Conservation (phyloP, 2,888 invertebrate species). For the Lycophotia porphyrea region DNA sequence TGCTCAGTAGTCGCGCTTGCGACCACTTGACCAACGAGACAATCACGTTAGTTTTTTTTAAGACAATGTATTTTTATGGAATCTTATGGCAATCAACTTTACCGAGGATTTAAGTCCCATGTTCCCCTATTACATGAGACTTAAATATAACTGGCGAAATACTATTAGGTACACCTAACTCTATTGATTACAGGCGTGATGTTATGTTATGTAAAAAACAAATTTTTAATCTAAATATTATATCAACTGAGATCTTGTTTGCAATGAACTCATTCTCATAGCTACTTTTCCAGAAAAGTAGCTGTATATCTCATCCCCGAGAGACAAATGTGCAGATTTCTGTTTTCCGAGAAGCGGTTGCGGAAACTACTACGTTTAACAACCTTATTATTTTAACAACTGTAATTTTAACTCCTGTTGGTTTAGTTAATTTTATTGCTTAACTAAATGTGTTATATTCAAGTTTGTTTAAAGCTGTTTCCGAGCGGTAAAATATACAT, state of each 20-base stretch:
- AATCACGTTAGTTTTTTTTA: too few relatives aligned
- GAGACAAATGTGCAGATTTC: slow-evolving; percentile 26
- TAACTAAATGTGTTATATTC: not conserved
- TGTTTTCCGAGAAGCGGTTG: not conserved
- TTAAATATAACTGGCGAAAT: too few relatives aligned
- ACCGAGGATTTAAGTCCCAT: too few relatives aligned
- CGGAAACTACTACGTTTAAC: not conserved
- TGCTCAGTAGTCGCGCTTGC: too few relatives aligned
- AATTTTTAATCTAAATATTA: too few relatives aligned
- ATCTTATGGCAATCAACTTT: too few relatives aligned
- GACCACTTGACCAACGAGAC: too few relatives aligned
- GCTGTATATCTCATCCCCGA: not conserved
- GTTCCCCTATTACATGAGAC: too few relatives aligned
- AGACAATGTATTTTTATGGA: too few relatives aligned
- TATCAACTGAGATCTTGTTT: not conserved
- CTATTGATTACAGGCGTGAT: too few relatives aligned
- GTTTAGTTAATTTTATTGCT: slow-evolving; percentile 12
- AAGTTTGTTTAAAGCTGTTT: not conserved
- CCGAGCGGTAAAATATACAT: not conserved
- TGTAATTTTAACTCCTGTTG: not conserved
- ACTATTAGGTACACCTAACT: too few relatives aligned
- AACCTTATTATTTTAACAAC: slow-evolving; percentile 17
- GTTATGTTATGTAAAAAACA: too few relatives aligned
- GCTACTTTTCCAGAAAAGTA: not conserved
- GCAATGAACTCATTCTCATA: slow-evolving; percentile 1